phyloP scores from a whole-genome alignment of 1,140 invertebrate species.

The Drosophila sturtevanti region DNA sequence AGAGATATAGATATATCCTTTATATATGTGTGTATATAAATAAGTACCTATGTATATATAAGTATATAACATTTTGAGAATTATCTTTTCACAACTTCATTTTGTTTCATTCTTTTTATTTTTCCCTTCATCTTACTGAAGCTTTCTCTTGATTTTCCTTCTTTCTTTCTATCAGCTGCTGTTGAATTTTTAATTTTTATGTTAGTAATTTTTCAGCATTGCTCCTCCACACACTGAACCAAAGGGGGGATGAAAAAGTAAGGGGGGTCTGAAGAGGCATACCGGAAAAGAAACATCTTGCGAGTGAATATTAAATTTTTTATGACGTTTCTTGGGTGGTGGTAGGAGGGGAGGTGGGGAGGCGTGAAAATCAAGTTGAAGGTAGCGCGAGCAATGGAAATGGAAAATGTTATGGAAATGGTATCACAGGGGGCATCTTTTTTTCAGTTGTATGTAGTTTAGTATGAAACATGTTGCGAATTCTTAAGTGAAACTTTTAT shows the following conservation, averaged over 20 bases:
- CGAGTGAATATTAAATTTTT: slow-evolving; percentile 76
- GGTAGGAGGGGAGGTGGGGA: too few species aligned
- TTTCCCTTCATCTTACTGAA: slow-evolving; percentile 16
- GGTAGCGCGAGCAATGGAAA: neutral
- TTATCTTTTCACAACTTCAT: slow-evolving; percentile 41
- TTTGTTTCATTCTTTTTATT: neutral
- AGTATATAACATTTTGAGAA: slow-evolving; percentile 2
- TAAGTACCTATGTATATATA: neutral
- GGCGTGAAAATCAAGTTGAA: slow-evolving; percentile 54
- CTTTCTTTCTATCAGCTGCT: slow-evolving; percentile 70
- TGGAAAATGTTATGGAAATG: slow-evolving; percentile 3
- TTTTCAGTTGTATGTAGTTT: slow-evolving; percentile 2
- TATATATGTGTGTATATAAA: too few species aligned
- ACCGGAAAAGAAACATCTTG: slow-evolving; percentile 66
- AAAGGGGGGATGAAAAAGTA: too few species aligned
- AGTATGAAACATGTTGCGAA: slow-evolving; percentile 53
- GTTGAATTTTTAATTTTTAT: slow-evolving; percentile 82
- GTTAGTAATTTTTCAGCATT: slow-evolving; percentile 80
- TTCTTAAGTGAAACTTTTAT: slow-evolving; percentile 43
- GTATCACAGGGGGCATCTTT: neutral
- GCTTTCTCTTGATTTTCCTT: slow-evolving; percentile 41
- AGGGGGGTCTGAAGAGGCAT: slow-evolving; percentile 18
- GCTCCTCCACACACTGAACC: too few species aligned
- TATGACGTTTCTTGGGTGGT: slow-evolving; percentile 60
- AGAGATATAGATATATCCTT: neutral